A percentile compares a stretch with the other conserved stretches of the same genome.
Evolutionary conservation across 2,113 vertebrate species (phyloP).

Genomic region (Nyctereutes procyonoides): DNA sequence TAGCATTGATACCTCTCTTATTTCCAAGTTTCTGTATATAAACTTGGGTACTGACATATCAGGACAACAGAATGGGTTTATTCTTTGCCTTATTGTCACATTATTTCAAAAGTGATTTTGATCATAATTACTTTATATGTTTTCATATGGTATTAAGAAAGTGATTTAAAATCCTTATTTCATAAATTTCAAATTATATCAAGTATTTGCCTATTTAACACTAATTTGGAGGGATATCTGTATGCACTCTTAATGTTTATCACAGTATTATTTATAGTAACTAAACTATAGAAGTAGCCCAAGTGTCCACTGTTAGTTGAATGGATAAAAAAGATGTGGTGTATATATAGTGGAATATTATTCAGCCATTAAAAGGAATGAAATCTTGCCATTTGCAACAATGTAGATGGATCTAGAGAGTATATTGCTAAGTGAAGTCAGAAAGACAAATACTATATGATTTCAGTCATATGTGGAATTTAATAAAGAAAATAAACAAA

Average conservation of each 20-base stretch:
- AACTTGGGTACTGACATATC: background rate
- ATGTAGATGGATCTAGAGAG: background rate
- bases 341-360: background rate
- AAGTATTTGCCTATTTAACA: background rate
- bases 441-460: background rate
- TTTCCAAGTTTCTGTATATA: background rate
- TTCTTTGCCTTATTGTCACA: background rate
- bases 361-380: background rate
- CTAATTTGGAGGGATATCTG: background rate
- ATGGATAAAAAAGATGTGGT: background rate
- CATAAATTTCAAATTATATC: slow-evolving; percentile 32
- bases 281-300: background rate
- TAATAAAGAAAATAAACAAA: background rate
- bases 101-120: slow-evolving; percentile 36
- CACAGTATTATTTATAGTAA: background rate
- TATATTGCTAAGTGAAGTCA: background rate
- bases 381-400: background rate
- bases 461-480: background rate
- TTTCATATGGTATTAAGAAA: background rate
- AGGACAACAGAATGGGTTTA: background rate
- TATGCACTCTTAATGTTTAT: background rate
- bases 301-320: background rate
- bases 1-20: slow-evolving; percentile 50
- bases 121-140: background rate
- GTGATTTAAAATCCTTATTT: slow-evolving; percentile 36